Evolutionary conservation across 2,888 invertebrate species (phyloP), one percentile per base, ranked within the genome.

Genomic region (Macrophya annulata): DNA sequence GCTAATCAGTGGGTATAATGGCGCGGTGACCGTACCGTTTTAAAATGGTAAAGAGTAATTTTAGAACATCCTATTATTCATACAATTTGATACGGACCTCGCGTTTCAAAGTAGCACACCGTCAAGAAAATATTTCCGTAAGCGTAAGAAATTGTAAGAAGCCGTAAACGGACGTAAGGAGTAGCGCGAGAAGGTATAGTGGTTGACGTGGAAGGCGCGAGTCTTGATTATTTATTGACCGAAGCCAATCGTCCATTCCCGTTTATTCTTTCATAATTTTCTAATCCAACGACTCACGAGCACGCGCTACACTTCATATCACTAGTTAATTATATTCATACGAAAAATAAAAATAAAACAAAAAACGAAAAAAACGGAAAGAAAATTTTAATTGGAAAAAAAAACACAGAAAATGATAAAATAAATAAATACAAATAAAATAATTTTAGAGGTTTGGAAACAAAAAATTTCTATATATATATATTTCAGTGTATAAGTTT

Each of bases 31-130:
- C 81, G 25, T 37, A 62, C 15, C 62, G 62, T 81, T 43, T n/a
- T 9, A 55, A 15, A 81, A 81, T 65, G 62, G 37, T 81, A 43
- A 81, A 10, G 25, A 81, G 55, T 81, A 59, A 65, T 81, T 81
- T 43, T 59, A 81, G 43, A 81, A 21, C 59, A 45, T 81, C 81
- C 62, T 81, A 65, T 81, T 81, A 81, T 81, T 81, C 65, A 81
- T 62, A 62, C 62, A 62, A 81, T 81, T 81, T 43, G 59, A 10
- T 62, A 81, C 62, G 81, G 81, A 62, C 62, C 43, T 81, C 65
- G 25, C 62, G 43, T 81, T 81, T 81, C 81, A 81, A 81, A 81
- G 81, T 81, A 81, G 62, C 45, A n/a, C 43, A 81, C 81, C 81
- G 81, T 17, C 65, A 9, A 40, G 81, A 62, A 43, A 65, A 77